Evolutionary conservation across 2,888 invertebrate species (phyloP).

Genomic region (Galerucella pusilla): DNA sequence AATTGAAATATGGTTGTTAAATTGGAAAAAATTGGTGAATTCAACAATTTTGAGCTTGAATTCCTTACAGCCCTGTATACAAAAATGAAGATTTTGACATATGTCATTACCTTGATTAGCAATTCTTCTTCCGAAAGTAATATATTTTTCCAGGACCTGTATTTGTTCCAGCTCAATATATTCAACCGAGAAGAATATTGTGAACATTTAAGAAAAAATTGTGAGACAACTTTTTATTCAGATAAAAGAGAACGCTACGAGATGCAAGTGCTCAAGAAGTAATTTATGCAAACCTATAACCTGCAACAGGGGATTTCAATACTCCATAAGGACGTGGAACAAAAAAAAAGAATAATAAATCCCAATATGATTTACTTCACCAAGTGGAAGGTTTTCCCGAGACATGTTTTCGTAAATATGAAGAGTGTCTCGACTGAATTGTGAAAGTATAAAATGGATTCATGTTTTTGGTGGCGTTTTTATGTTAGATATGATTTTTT

Average conservation of each 20-base stretch:
- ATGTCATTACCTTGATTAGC: no score
- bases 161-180: no score
- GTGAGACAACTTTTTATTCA: background rate
- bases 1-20: no score
- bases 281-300: conserved; percentile 2
- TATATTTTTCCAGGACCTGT: no score
- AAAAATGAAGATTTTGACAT: no score
- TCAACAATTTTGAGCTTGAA: no score
- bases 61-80: no score
- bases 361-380: background rate
- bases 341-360: background rate
- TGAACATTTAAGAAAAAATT: background rate
- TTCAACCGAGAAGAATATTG: background rate
- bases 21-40: no score
- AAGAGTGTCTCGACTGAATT: background rate
- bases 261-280: background rate
- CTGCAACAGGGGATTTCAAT: conserved; percentile 5
- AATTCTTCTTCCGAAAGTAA: no score
- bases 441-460: background rate
- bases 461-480: background rate
- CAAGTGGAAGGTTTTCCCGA: conserved; percentile 3
- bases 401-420: background rate
- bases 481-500: background rate
- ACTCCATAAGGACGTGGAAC: background rate
- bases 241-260: background rate